Conservation (phyloP, 2,888 invertebrate species). For the Norana najaformis region DNA sequence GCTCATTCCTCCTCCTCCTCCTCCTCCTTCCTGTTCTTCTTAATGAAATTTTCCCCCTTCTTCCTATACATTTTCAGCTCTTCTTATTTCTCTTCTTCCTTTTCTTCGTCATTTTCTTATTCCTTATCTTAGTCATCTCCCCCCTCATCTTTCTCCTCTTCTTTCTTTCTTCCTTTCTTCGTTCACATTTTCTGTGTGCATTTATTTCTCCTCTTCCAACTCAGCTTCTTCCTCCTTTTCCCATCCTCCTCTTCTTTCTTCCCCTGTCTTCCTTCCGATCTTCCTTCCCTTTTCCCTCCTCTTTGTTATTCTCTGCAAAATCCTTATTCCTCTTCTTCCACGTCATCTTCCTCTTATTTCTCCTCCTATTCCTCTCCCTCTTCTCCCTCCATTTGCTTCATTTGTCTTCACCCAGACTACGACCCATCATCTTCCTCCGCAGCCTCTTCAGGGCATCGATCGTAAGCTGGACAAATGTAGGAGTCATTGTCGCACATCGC, state of each 20-base stretch:
- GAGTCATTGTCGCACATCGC: neutral
- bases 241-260: too few species aligned
- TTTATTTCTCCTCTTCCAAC: neutral
- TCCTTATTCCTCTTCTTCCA: too few species aligned
- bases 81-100: neutral
- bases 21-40: too few species aligned
- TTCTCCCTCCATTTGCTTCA: too few species aligned
- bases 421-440: neutral
- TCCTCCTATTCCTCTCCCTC: too few species aligned
- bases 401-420: neutral
- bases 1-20: neutral
- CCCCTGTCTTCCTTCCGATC: too few species aligned
- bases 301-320: too few species aligned
- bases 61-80: neutral
- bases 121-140: neutral
- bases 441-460: neutral
- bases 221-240: too few species aligned
- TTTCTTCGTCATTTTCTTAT: neutral
- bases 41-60: neutral
- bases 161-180: neutral
- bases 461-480: neutral
- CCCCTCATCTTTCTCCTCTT: neutral
- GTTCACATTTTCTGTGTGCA: too few species aligned
- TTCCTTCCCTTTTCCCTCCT: too few species aligned
- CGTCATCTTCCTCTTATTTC: too few species aligned